Conservation (phyloP, 2,888 invertebrate genomes). For the Hydrotaea diabolus region DNA sequence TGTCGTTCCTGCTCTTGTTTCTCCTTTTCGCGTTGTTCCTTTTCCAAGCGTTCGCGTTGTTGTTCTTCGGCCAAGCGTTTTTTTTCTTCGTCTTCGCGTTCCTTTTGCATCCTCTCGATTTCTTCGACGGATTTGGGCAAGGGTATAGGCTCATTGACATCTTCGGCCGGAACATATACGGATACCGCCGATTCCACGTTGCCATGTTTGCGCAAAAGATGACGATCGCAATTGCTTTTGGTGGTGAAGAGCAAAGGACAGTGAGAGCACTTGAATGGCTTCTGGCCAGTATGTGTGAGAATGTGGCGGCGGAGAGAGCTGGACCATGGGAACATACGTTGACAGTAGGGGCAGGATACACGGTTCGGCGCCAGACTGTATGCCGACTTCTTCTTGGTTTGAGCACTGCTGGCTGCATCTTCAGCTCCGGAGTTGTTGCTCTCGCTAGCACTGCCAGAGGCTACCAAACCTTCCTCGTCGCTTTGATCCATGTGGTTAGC, state of each 20-base stretch:
- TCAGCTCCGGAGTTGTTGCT: slow-evolving; percentile 92
- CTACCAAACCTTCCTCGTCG: slow-evolving; percentile 90
- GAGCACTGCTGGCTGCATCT: slow-evolving; percentile 81
- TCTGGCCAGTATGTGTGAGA: slow-evolving; percentile 95
- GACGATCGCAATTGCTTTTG: slow-evolving; percentile 98
- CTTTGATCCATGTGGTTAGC: slow-evolving; percentile 80
- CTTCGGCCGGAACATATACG: slow-evolving; percentile 81
- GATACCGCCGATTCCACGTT: slow-evolving; percentile 81
- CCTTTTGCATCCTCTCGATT: slow-evolving; percentile 78
- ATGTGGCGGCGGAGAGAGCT: slow-evolving; percentile 97
- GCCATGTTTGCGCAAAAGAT: slow-evolving; percentile 93
- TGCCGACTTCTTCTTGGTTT: slow-evolving; percentile 92
- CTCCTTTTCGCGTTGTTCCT: slow-evolving; percentile 68
- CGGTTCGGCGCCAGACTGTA: slow-evolving; percentile 97
- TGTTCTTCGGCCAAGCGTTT: slow-evolving; percentile 74
- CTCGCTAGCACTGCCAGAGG: slow-evolving; percentile 89
- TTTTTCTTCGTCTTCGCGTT: slow-evolving; percentile 72
- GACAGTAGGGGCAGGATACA: slow-evolving; percentile 95
- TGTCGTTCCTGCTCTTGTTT: slow-evolving; percentile 70
- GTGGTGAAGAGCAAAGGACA: slow-evolving; percentile 97
- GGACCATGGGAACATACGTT: slow-evolving; percentile 97
- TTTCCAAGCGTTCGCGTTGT: slow-evolving; percentile 73
- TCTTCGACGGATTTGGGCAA: slow-evolving; percentile 79
- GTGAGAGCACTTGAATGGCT: slow-evolving; percentile 96
- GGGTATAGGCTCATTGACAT: slow-evolving; percentile 80